These are phyloP conservation scores for Procambarus clarkii DNA, from an alignment of 1,140 invertebrate genomes.

Conservation along the genomic window DNA sequence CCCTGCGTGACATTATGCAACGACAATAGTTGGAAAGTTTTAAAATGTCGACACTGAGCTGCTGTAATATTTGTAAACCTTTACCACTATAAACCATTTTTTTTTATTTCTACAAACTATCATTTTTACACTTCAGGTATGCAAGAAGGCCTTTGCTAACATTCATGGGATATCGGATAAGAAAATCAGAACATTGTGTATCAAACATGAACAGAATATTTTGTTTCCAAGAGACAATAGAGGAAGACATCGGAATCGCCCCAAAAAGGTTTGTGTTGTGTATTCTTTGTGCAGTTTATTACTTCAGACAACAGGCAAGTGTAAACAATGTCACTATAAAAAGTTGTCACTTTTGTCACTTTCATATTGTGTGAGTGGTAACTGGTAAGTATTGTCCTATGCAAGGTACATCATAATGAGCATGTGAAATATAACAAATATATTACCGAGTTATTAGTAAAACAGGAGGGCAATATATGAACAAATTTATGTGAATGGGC, in stretches of 20 bases:
- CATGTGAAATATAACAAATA: no score
- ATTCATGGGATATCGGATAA: slow-evolving; percentile 80
- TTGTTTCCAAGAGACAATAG: slow-evolving; percentile 80
- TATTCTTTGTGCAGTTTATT: no score
- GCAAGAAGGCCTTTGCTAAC: slow-evolving; percentile 80
- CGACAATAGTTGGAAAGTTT: background rate
- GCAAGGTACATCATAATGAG: no score
- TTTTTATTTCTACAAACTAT: background rate
- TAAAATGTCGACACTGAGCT: background rate
- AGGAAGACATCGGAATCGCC: slow-evolving; percentile 78
- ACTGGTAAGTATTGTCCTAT: no score
- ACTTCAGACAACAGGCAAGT: no score
- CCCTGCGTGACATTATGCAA: no score
- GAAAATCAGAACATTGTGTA: slow-evolving; percentile 79
- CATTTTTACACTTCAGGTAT: slow-evolving; percentile 76
- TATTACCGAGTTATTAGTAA: no score
- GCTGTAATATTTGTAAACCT: background rate
- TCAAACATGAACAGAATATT: slow-evolving; percentile 80
- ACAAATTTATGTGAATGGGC: no score
- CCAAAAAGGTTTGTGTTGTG: slow-evolving; percentile 75
- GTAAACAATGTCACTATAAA: no score
- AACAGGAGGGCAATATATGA: no score
- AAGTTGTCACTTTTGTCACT: no score
- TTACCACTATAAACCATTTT: background rate
- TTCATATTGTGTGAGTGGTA: no score